These are phyloP conservation scores for Steinernema carpocapsae DNA, from an alignment of 2,888 invertebrate genomes.

Conservation along the genomic window DNA sequence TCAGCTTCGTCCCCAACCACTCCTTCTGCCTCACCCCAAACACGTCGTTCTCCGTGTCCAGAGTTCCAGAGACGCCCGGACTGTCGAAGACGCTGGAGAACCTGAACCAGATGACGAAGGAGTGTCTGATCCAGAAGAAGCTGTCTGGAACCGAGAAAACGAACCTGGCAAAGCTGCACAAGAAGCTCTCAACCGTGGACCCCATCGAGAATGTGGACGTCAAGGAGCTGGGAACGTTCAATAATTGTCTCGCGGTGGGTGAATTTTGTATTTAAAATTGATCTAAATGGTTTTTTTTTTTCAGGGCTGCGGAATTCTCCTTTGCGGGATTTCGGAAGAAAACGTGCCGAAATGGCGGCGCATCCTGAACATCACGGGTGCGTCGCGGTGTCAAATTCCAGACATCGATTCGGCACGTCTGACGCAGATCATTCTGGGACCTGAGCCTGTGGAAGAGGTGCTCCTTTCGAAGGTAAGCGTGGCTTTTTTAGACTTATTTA, in stretches of 20 bases:
- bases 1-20: no score
- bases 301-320: conserved; percentile 10
- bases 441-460: background rate
- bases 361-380: conserved; percentile 11
- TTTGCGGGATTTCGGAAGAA: background rate
- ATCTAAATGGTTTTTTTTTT: background rate
- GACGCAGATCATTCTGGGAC: conserved; percentile 16
- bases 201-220: background rate
- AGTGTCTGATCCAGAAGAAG: background rate
- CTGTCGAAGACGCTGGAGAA: background rate
- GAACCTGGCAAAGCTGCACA: background rate
- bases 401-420: background rate
- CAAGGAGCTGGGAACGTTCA: background rate
- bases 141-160: background rate
- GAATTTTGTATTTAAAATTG: background rate
- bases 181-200: background rate
- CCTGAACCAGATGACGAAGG: background rate
- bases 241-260: background rate
- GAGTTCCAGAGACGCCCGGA: background rate
- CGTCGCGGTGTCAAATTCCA: background rate
- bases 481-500: no score
- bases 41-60: no score
- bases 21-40: no score
- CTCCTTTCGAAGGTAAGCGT: background rate
- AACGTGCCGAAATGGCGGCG: background rate